Base-by-base conservation (phyloP, 1,140 invertebrate genomes). In the Anastrepha obliqua region DNA sequence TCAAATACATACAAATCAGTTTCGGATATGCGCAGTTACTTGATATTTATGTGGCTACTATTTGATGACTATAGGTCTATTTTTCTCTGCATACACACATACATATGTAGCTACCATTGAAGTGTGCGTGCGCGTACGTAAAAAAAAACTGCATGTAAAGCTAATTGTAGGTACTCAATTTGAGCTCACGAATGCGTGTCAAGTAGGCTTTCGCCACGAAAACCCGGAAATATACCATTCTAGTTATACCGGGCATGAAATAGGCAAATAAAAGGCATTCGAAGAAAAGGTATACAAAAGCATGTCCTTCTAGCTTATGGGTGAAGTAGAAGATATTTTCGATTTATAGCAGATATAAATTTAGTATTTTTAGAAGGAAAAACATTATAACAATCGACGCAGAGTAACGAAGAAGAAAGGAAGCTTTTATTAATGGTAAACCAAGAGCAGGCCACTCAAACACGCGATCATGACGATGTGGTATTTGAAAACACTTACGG, bases 81-180 rank as follows among this genome's bases (percentile, higher is more conserved):
- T 17, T 55, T 29, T 7, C 42, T 4, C 13, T 2, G 8, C 2
- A 44, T 39, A 44, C 67, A 70, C 11, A 44, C 42, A 20, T 11
- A 44, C 67, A 17, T 29, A 29, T 29, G 5, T 17, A n/a, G 4
- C 15, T 44, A 47, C 67, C 6, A 42, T 70, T 70, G 13, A 44
- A 42, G 39, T 44, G 44, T 6, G 39, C 6, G 39, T 6, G 5
- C 7, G 6, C 39, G 42, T 74, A n/a, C 60, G 9, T 17, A 17
- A 62, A 29, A 74, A 15, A 9, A 29, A 6, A n/a, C n/a, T 29
- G 29, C 67, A 15, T 29, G n/a, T 15, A 17, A 39, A 85, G 47
- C 58, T 85, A 85, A 58, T 85, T 85, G 81, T 8, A 6, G 2
- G 11, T 74, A 74, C 15, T 55, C 67, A 74, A 74, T 74, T 74